Conservation (phyloP, 2,888 invertebrate genomes). For the Parthenolecanium corni region DNA sequence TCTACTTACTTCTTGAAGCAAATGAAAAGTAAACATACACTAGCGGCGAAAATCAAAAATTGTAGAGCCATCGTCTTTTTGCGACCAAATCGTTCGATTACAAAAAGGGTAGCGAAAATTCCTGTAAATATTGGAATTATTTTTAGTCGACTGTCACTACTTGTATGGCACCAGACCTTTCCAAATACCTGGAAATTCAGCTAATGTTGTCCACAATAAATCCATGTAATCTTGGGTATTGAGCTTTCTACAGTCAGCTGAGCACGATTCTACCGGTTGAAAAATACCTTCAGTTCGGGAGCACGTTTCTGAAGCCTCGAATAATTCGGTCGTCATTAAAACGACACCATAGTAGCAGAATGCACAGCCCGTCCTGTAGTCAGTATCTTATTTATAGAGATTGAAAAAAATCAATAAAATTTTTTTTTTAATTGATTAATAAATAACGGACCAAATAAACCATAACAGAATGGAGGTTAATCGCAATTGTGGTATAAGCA, state of each 20-base stretch:
- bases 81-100: conserved; percentile 79
- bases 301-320: conserved; percentile 47
- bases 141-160: no score
- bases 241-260: conserved; percentile 57
- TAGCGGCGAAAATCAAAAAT: conserved; percentile 69
- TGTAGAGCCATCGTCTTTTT: conserved; percentile 91
- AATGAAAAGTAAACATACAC: conserved; percentile 60
- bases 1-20: conserved; percentile 40
- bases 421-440: background rate
- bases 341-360: conserved; percentile 93
- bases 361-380: conserved; percentile 75
- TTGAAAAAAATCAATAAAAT: background rate
- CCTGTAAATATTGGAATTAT: conserved; percentile 44
- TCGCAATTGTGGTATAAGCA: conserved; percentile 66
- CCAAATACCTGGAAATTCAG: conserved; percentile 90
- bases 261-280: conserved; percentile 44
- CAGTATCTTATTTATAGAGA: no score
- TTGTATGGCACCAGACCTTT: no score
- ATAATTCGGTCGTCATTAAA: conserved; percentile 84
- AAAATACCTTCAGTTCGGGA: conserved; percentile 35
- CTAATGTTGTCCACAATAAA: conserved; percentile 82
- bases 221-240: conserved; percentile 84
- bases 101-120: conserved; percentile 74
- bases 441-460: conserved; percentile 69
- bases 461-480: conserved; percentile 76